These are phyloP conservation scores for Orgyia antiqua DNA, from an alignment of 2,888 invertebrate species.

Conservation along the genomic window DNA sequence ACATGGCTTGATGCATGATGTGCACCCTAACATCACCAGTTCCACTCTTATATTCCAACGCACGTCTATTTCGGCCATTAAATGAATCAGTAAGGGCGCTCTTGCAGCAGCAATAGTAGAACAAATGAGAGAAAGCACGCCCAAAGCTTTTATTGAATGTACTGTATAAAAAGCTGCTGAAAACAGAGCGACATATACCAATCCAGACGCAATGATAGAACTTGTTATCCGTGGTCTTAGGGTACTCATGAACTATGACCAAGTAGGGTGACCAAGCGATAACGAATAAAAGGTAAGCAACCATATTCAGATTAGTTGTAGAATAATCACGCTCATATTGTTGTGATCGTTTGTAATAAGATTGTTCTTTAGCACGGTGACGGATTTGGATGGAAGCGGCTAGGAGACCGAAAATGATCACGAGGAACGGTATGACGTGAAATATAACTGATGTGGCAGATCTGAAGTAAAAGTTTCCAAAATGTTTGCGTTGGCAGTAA, in stretches of 20 bases:
- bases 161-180: constrained; percentile 81
- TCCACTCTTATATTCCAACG: constrained; percentile 47
- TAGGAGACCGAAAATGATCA: constrained; percentile 76
- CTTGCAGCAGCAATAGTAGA: constrained; percentile 90
- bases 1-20: constrained; percentile 73
- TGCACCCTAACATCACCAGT: constrained; percentile 84
- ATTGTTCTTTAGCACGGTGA: constrained; percentile 65
- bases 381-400: constrained; percentile 70
- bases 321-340: constrained; percentile 81
- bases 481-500: constrained; percentile 79
- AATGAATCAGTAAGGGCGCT: constrained; percentile 80
- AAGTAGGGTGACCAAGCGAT: constrained; percentile 84
- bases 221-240: constrained; percentile 63
- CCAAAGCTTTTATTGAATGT: constrained; percentile 83
- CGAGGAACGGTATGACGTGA: constrained; percentile 76
- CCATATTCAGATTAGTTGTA: constrained; percentile 80
- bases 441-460: constrained; percentile 74
- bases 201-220: constrained; percentile 84
- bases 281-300: constrained; percentile 80
- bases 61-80: constrained; percentile 76
- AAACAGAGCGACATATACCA: constrained; percentile 82
- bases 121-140: constrained; percentile 83
- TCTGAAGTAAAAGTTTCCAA: constrained; percentile 77
- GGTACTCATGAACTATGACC: constrained; percentile 73
- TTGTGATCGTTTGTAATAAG: constrained; percentile 79